Conservation (phyloP, 2,888 invertebrate species). For the Caenorhabditis panamensis region DNA sequence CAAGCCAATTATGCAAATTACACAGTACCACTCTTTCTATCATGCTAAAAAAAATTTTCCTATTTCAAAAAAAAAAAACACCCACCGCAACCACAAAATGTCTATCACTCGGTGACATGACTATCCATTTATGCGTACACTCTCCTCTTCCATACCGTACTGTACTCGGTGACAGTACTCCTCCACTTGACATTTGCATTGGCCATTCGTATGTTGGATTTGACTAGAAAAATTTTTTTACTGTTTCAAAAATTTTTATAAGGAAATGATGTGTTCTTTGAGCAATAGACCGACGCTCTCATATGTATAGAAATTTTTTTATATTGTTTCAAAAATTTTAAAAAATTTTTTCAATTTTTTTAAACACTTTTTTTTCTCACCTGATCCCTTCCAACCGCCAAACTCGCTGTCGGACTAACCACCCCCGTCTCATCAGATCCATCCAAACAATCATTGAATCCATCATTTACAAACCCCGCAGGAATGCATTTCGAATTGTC, state of each 20-base stretch:
- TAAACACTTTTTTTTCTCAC: neutral
- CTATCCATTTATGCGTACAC: conserved; percentile 51
- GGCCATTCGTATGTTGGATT: conserved; percentile 47
- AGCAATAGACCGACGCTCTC: too few species aligned
- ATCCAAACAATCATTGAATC: conserved; percentile 71
- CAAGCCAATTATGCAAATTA: too few species aligned
- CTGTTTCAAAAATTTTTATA: too few species aligned
- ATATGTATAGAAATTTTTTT: too few species aligned
- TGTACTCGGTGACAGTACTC: conserved; percentile 44
- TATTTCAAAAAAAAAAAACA: too few species aligned
- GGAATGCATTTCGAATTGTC: conserved; percentile 75
- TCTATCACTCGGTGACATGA: conserved; percentile 34
- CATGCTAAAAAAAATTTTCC: too few species aligned
- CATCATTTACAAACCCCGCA: conserved; percentile 63
- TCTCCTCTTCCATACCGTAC: conserved; percentile 49
- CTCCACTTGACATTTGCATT: conserved; percentile 28
- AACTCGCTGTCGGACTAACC: too few species aligned
- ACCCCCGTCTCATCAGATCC: conserved; percentile 69
- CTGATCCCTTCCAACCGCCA: too few species aligned
- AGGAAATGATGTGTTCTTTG: too few species aligned
- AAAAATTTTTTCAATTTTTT: too few species aligned
- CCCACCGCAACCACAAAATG: conserved; percentile 44
- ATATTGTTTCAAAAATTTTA: too few species aligned
- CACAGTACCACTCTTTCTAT: too few species aligned
- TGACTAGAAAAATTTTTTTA: conserved; percentile 7